Percentiles rank a stretch among this genome's conserved stretches.
These are phyloP conservation scores for Nixonia krombeini DNA, from an alignment of 1,140 invertebrate species.

Conservation along the genomic window DNA sequence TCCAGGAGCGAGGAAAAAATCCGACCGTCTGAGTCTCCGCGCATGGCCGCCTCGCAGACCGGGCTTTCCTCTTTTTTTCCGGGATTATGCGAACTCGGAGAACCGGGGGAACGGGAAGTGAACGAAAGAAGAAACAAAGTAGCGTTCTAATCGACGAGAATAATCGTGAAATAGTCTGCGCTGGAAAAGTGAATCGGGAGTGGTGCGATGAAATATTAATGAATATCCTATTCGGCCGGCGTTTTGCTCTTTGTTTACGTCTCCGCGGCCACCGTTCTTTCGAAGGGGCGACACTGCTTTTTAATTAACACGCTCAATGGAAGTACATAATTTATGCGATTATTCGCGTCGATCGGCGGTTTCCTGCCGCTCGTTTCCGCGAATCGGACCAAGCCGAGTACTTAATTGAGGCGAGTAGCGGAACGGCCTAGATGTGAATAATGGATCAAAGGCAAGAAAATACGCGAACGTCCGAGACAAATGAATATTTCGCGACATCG, in stretches of 20 bases:
- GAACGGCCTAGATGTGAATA: no score
- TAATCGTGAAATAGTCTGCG: conserved; percentile 18
- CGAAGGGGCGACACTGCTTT: no score
- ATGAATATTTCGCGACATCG: conserved; percentile 25
- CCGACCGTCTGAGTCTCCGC: conserved; percentile 21
- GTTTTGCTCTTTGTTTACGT: no score
- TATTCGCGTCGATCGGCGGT: no score
- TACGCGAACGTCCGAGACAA: conserved; percentile 8
- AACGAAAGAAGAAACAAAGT: conserved; percentile 2
- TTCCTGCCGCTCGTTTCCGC: no score
- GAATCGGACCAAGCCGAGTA: no score
- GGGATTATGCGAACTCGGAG: conserved; percentile 17
- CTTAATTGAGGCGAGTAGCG: background rate
- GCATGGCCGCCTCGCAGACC: conserved; percentile 13
- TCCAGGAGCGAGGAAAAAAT: conserved; percentile 26
- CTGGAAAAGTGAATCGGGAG: conserved; percentile 26
- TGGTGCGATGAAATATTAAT: conserved; percentile 37
- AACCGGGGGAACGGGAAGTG: conserved; percentile 6
- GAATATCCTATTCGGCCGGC: no score
- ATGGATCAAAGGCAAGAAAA: background rate
- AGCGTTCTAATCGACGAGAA: conserved; percentile 31
- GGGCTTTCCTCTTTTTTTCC: conserved; percentile 23
- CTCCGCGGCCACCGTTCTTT: no score
- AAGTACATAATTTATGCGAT: no score
- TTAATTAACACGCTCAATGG: no score